Conservation (phyloP, 2,113 vertebrate species). For the pig (Sus scrofa) region DNA sequence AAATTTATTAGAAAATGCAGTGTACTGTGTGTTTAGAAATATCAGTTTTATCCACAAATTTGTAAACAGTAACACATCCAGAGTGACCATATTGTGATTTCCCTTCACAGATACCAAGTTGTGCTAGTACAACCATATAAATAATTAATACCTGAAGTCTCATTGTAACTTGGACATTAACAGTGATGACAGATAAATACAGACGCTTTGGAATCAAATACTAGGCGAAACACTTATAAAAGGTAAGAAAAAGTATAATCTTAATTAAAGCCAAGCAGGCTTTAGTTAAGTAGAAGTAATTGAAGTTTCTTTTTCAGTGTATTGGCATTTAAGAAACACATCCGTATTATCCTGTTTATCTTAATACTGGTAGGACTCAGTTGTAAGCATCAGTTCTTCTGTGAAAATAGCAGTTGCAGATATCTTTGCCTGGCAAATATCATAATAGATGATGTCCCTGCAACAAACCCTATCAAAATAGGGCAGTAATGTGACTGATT, state of each 20-base stretch:
- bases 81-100: slow-evolving; percentile 82
- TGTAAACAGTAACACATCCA: slow-evolving; percentile 50
- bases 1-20: slow-evolving; percentile 43
- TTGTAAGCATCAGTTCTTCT: slow-evolving; percentile 63
- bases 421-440: slow-evolving; percentile 8
- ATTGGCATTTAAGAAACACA: slow-evolving; percentile 39
- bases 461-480: neutral
- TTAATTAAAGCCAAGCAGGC: slow-evolving; percentile 38
- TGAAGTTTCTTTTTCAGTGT: slow-evolving; percentile 66
- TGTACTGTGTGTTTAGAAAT: slow-evolving; percentile 29
- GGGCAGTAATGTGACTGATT: neutral
- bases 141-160: slow-evolving; percentile 81
- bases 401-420: slow-evolving; percentile 31
- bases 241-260: slow-evolving; percentile 83
- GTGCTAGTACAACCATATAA: slow-evolving; percentile 81
- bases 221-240: slow-evolving; percentile 80
- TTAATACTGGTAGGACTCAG: slow-evolving; percentile 45
- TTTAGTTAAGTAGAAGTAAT: slow-evolving; percentile 61
- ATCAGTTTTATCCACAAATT: slow-evolving; percentile 41
- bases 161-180: slow-evolving; percentile 81
- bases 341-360: slow-evolving; percentile 25
- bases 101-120: slow-evolving; percentile 86
- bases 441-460: neutral
- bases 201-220: slow-evolving; percentile 72
- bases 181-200: slow-evolving; percentile 80